Evolutionary conservation across 1,140 invertebrate genomes (phyloP).

Genomic region (Lepidurus couesii): DNA sequence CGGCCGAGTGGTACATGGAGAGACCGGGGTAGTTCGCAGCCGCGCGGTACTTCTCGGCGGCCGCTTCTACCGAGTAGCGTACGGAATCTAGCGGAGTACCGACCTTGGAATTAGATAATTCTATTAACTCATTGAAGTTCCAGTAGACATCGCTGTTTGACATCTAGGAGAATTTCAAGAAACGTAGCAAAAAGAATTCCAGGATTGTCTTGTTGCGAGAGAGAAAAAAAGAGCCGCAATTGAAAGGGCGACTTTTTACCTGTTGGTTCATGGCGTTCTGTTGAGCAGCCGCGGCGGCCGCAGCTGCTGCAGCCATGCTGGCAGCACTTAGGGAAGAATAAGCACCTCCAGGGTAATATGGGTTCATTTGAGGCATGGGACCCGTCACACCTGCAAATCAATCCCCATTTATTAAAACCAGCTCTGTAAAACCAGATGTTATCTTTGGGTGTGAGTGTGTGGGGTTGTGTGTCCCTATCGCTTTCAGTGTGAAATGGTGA

Average conservation of each 20-base stretch:
- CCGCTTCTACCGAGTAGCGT: conserved; percentile 49
- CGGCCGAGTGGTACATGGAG: conserved; percentile 55
- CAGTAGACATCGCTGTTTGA: neutral
- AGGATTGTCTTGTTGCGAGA: neutral
- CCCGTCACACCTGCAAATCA: conserved; percentile 52
- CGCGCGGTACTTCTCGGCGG: conserved; percentile 60
- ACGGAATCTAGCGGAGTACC: conserved; percentile 69
- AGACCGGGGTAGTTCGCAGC: conserved; percentile 50
- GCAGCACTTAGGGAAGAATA: conserved; percentile 57
- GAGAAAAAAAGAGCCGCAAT: neutral
- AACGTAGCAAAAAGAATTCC: no score
- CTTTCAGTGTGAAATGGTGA: neutral
- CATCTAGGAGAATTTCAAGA: no score
- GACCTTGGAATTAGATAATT: conserved; percentile 48
- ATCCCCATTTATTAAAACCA: conserved; percentile 21
- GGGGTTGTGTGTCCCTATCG: neutral
- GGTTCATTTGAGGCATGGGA: conserved; percentile 57
- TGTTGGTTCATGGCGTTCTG: conserved; percentile 51
- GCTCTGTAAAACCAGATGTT: conserved; percentile 1
- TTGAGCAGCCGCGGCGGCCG: conserved; percentile 57
- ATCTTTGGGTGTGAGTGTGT: neutral
- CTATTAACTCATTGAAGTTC: neutral
- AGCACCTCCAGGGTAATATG: conserved; percentile 53
- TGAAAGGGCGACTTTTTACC: conserved; percentile 27
- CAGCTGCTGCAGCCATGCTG: conserved; percentile 56